Base-by-base conservation (phyloP, 2,113 vertebrate genomes). In the Labeo catla region DNA sequence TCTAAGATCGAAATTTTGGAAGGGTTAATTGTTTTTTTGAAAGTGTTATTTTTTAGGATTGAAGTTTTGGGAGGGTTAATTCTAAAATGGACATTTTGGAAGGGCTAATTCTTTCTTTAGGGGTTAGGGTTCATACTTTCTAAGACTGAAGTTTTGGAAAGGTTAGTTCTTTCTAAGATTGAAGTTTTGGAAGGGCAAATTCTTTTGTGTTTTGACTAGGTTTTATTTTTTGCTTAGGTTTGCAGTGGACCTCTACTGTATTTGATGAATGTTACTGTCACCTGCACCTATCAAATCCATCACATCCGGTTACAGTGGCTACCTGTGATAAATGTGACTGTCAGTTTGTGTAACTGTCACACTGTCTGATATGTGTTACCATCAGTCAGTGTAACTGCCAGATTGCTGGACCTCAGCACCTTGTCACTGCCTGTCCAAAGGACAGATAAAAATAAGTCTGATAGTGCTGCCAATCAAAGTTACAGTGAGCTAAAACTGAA, bases 181-280 rank as follows among this genome's bases (percentile, higher is more conserved):
- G 3, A 70, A 70, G 7, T 2, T 47, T 21, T 43, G 68, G 3
- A 70, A 70, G 68, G 68, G 34, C 10, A 21, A 1, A 45, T n/a
- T n/a, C 19, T 45, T 34, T 57, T 57, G 77, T 45, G 11, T 78
- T 12, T 50, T 49, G 19, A 28, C 28, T 28, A 28, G 28, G 28
- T 28, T 28, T 28, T 28, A 28, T 28, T 28, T 28, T 28, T 28
- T 28, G 28, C 4, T 49, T 23, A 15, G 73, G 23, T 77, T 76
- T 28, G 4, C 47, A 49, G 45, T 52, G 45, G 34, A 45, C 45
- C 77, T 45, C 10, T 15, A 12, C 77, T n/a, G 16, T 65, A 47
- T 6, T 4, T 81, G 39, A 81, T 81, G n/a, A 65, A 81, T 49
- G 78, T 65, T 81, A 81, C 78, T 16, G 78, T 15, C 77, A 45